phyloP scores from a whole-genome alignment of 2,888 invertebrate species.

The Steinernema scapterisci region DNA sequence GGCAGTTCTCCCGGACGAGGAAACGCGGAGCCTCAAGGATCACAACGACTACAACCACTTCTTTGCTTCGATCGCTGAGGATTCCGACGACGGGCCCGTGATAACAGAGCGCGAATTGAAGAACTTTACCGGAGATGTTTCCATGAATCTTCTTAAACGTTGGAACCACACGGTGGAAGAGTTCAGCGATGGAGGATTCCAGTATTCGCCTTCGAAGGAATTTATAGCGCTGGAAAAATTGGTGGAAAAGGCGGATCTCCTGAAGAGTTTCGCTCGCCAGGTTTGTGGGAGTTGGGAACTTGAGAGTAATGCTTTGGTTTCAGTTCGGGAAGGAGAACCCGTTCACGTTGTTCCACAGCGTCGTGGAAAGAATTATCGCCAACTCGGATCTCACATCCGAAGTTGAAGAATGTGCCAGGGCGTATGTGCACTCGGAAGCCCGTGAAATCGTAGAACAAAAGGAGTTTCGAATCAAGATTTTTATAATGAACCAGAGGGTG shows the following conservation, averaged over 20 bases:
- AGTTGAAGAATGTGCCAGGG: not conserved
- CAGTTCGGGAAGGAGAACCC: conserved; percentile 18
- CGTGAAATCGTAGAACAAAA: not conserved
- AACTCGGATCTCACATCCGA: not conserved
- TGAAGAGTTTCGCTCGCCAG: conserved; percentile 13
- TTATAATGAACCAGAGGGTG: not conserved
- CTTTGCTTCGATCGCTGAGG: conserved; percentile 20
- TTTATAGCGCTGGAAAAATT: conserved; percentile 3
- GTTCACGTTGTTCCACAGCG: conserved; percentile 23
- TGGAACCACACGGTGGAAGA: conserved; percentile 28
- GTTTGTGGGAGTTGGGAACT: not conserved
- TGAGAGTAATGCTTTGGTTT: not conserved
- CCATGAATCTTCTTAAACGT: not conserved
- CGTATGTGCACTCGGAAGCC: not conserved
- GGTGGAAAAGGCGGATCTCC: conserved; percentile 10
- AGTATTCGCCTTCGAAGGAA: conserved; percentile 9
- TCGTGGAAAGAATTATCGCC: not conserved
- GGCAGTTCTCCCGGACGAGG: conserved; percentile 3
- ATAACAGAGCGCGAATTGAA: not conserved
- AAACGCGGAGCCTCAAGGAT: not conserved
- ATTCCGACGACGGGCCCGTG: not conserved
- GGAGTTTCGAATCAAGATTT: not conserved
- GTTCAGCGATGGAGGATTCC: conserved; percentile 26
- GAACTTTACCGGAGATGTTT: conserved; percentile 8
- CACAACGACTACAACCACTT: conserved; percentile 15